These are phyloP conservation scores for Agrypnus murinus DNA, from an alignment of 2,888 invertebrate genomes.

Conservation along the genomic window DNA sequence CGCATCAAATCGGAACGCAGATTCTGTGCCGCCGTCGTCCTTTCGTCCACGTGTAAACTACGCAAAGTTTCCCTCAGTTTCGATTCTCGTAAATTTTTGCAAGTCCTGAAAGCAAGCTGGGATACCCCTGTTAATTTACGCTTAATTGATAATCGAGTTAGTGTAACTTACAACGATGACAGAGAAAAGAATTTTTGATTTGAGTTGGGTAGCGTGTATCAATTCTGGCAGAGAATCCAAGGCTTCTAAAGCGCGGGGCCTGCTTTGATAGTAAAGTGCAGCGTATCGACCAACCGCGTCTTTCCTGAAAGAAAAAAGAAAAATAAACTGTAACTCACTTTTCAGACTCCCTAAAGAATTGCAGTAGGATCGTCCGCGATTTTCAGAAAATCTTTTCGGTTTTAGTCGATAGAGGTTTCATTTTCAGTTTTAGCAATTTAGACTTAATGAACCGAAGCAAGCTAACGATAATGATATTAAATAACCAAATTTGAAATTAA, in stretches of 20 bases:
- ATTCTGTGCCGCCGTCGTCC: conserved; percentile 70
- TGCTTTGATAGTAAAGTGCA: conserved; percentile 87
- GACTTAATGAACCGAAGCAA: neutral
- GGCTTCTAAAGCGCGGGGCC: conserved; percentile 90
- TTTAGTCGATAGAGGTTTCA: conserved; percentile 19
- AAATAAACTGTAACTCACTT: conserved; percentile 32
- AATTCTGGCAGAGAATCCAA: conserved; percentile 88
- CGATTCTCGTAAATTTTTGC: conserved; percentile 81
- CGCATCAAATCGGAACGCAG: conserved; percentile 54
- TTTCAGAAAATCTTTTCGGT: neutral
- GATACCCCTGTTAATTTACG: conserved; percentile 51
- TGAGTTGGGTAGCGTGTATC: conserved; percentile 89
- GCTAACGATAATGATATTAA: conserved; percentile 4
- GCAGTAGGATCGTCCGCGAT: conserved; percentile 29
- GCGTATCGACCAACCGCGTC: conserved; percentile 87
- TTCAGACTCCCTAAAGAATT: conserved; percentile 31
- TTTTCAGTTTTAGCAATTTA: conserved; percentile 20
- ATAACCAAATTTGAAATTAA: conserved; percentile 22
- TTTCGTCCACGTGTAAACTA: conserved; percentile 64
- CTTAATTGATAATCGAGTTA: conserved; percentile 37
- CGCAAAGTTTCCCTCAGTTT: conserved; percentile 83
- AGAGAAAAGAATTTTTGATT: conserved; percentile 96
- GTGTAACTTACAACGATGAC: conserved; percentile 90
- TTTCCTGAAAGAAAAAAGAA: conserved; percentile 70
- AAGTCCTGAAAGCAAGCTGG: conserved; percentile 84